phyloP scores from a whole-genome alignment of 2,888 invertebrate genomes.

The Piscicola geometra region DNA sequence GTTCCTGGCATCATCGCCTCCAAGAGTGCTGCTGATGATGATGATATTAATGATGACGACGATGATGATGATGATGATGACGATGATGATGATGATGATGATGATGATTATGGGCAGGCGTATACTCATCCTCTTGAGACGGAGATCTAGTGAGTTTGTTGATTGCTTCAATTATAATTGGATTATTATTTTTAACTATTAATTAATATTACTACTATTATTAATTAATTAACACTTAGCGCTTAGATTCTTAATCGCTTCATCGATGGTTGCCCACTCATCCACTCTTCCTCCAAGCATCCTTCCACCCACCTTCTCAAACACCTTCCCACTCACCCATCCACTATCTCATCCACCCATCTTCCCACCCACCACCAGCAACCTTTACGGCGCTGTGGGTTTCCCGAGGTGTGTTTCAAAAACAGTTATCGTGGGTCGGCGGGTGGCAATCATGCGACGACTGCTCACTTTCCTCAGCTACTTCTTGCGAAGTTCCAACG shows the following conservation, averaged over 20 bases:
- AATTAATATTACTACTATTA: no score
- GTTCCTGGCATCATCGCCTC: slow-evolving; percentile 61
- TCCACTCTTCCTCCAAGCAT: no score
- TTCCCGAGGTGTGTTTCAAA: slow-evolving; percentile 71
- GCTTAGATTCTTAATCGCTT: no score
- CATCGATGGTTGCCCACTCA: no score
- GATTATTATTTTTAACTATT: slow-evolving; percentile 4
- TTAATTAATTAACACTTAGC: no score
- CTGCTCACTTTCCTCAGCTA: slow-evolving; percentile 76
- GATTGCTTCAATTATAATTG: background rate
- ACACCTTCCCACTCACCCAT: no score
- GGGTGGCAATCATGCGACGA: slow-evolving; percentile 67
- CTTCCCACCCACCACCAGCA: slow-evolving; percentile 54
- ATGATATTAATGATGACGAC: background rate
- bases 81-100: slow-evolving; percentile 53
- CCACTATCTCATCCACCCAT: no score
- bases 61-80: slow-evolving; percentile 61
- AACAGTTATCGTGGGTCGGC: slow-evolving; percentile 67
- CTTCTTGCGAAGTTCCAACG: slow-evolving; percentile 75
- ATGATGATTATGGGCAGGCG: background rate
- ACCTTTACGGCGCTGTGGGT: slow-evolving; percentile 79
- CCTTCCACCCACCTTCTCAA: no score
- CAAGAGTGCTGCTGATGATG: no score
- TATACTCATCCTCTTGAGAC: background rate
- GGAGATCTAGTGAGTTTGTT: background rate